Conservation (phyloP, 2,888 invertebrate genomes). For the Clanis bilineata region DNA sequence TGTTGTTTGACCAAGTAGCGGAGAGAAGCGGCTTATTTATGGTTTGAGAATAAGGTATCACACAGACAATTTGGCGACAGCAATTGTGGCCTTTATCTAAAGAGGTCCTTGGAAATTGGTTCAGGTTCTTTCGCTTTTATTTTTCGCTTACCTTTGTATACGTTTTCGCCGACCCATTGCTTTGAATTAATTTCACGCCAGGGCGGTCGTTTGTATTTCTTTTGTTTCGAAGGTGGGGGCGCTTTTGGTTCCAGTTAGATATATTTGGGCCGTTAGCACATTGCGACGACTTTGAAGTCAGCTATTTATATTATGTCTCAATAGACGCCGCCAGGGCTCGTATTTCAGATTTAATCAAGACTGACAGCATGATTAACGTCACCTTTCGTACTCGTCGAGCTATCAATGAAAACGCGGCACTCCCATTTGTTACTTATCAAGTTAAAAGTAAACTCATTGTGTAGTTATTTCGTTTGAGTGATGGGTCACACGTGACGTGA, state of each 20-base stretch:
- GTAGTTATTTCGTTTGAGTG: neutral
- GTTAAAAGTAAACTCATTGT: slow-evolving; percentile 10
- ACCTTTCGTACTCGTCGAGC: slow-evolving; percentile 59
- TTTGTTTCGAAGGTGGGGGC: slow-evolving; percentile 66
- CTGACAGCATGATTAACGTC: slow-evolving; percentile 71
- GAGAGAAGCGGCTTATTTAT: slow-evolving; percentile 14
- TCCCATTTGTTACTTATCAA: slow-evolving; percentile 50
- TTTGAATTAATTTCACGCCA: slow-evolving; percentile 74
- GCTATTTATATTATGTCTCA: slow-evolving; percentile 74
- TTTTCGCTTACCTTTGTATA: slow-evolving; percentile 72
- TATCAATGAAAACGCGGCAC: slow-evolving; percentile 54
- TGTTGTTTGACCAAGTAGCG: slow-evolving; percentile 12
- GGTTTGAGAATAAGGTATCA: slow-evolving; percentile 29
- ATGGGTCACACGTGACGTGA: slow-evolving; percentile 3
- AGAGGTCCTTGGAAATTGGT: slow-evolving; percentile 64
- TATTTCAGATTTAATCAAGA: slow-evolving; percentile 77
- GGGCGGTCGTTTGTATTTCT: slow-evolving; percentile 70
- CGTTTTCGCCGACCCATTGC: slow-evolving; percentile 69
- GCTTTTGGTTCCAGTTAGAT: slow-evolving; percentile 62
- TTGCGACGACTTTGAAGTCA: slow-evolving; percentile 68
- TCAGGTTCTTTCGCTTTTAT: slow-evolving; percentile 60
- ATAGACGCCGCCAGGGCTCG: slow-evolving; percentile 65
- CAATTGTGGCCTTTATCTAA: slow-evolving; percentile 62
- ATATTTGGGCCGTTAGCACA: slow-evolving; percentile 72
- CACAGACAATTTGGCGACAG: slow-evolving; percentile 54